Percentiles rank a stretch among this genome's conserved stretches.
These are phyloP conservation scores for Cataglyphis cursor DNA, from an alignment of 2,888 invertebrate genomes.

Conservation along the genomic window DNA sequence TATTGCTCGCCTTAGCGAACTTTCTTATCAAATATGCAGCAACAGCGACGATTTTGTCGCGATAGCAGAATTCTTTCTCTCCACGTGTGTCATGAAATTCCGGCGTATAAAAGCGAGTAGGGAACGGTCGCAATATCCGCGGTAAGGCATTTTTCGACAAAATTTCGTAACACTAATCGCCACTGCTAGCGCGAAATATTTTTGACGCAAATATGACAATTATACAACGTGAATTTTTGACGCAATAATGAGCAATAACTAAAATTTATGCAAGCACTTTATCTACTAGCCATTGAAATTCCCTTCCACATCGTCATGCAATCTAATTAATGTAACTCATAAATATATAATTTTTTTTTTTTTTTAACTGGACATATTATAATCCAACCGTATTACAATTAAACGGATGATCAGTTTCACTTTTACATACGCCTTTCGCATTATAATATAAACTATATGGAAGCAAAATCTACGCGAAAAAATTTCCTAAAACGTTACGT, in stretches of 20 bases:
- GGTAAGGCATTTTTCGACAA: conserved; percentile 13
- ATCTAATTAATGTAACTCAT: conserved; percentile 2
- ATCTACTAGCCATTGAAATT: background rate
- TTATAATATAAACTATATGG: background rate
- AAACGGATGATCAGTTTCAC: background rate
- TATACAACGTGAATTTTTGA: background rate
- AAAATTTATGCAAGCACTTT: background rate
- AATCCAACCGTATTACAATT: background rate
- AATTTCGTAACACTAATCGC: conserved; percentile 25
- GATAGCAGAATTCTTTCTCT: conserved; percentile 6
- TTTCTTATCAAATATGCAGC: conserved; percentile 10
- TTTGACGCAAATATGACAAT: conserved; percentile 3
- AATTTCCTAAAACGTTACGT: conserved; percentile 30
- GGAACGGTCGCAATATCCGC: background rate
- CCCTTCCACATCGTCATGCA: background rate
- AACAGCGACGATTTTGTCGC: background rate
- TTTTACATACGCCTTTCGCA: background rate
- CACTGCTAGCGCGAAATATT: background rate
- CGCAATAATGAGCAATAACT: background rate
- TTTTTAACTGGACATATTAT: background rate
- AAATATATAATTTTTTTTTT: background rate
- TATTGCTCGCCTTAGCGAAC: background rate
- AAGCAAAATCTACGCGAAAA: background rate
- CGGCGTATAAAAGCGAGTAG: background rate
- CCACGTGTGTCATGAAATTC: conserved; percentile 35